These are phyloP conservation scores for Stichodactyla helianthus DNA, from an alignment of 64 coral and sea anemone genomes.

Conservation along the genomic window DNA sequence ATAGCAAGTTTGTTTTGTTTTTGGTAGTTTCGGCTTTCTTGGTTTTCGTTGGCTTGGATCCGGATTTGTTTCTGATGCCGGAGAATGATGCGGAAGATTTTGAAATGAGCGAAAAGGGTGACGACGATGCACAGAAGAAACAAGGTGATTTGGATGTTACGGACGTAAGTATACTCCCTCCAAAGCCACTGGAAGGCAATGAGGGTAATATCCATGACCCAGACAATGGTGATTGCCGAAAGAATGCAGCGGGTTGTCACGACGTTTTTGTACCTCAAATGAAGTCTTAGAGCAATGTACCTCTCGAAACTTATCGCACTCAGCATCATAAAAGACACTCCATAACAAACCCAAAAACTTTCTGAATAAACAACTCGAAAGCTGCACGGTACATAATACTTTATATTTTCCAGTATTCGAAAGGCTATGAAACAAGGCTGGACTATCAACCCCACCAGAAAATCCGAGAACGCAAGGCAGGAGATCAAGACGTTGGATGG, in stretches of 20 bases:
- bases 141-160: conserved; percentile 31
- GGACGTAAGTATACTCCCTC: conserved; percentile 7
- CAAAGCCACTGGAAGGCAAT: conserved; percentile 30
- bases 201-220: conserved; percentile 40
- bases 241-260: conserved; percentile 40
- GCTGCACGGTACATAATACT: conserved; percentile 51
- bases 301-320: conserved; percentile 76
- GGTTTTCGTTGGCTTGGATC: neutral
- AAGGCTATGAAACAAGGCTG: conserved; percentile 70
- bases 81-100: conserved; percentile 49
- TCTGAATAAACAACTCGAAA: conserved; percentile 76
- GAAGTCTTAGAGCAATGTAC: conserved; percentile 37
- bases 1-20: conserved; percentile 65
- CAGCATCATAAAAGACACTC: conserved; percentile 58
- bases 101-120: conserved; percentile 31
- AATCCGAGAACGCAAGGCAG: conserved; percentile 63
- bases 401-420: conserved; percentile 50
- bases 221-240: conserved; percentile 16
- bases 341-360: conserved; percentile 90
- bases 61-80: conserved; percentile 60
- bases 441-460: conserved; percentile 60
- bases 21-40: conserved; percentile 3
- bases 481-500: conserved; percentile 74
- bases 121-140: conserved; percentile 42
- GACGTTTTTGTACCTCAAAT: conserved; percentile 57